Base-by-base conservation (phyloP, 2,888 invertebrate species). In the Linnaemya vulpina region DNA sequence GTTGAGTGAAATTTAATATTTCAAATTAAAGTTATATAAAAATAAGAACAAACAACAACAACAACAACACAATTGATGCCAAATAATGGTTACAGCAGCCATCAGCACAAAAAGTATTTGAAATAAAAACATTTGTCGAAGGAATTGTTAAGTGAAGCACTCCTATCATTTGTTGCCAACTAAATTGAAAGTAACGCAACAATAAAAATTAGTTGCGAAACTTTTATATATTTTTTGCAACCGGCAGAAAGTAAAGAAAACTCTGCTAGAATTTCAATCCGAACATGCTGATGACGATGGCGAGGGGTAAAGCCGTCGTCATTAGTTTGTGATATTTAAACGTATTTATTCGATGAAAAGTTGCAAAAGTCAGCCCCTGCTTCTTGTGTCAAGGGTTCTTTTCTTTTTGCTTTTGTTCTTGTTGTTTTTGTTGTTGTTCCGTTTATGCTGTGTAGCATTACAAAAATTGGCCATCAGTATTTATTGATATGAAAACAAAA, bases 1-100 rank as follows among this genome's bases (percentile, higher is more conserved):
- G 8, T 68, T 58, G 15, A 71, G 70, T 75, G 85, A 60, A 85
- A 82, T 79, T 79, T 75, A 75, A 85, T 82, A 85, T 79, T 53
- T 78, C 20, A 68, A 81, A 81, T 81, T 85, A 81, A 68, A 67
- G 67, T 67, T 71, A 71, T 65, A 84, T 46, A 77, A 74, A 46
- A 67, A 62, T 49, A 30, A 65, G 49, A 67, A n/a, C n/a, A n/a
- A n/a, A n/a, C n/a, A n/a, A 30, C 30, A 30, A 30, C 2, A 30
- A 2, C 3, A 2, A 30, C 30, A 30, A 68, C 62, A 80, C 22
- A 70, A 43, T 83, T 60, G 35, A 73, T 68, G 53, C 46, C 65
- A 65, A 65, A 70, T 58, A 40, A 65, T 62, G 68, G 51, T 15
- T 68, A 22, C 55, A 53, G 10, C 76, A 76, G 15, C 20, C n/a